Evolutionary conservation across 2,797 vertebrate genomes (phyloP), one percentile per base, ranked within the genome.

Genomic region (Heterohyrax brucei): DNA sequence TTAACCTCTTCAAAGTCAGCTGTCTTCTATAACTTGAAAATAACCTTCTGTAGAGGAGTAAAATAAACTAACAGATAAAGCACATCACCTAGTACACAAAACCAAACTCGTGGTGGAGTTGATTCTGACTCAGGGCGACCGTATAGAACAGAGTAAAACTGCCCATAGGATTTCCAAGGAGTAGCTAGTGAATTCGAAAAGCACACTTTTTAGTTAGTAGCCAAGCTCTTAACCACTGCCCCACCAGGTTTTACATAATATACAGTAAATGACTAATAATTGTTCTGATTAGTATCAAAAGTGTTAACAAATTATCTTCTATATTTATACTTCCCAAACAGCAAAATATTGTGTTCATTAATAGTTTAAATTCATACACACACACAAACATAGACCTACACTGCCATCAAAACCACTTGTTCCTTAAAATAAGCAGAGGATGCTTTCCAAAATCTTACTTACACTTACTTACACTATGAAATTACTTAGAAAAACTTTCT

Each of bases 281-380:
- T 30, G 0, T 64, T 68, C 30, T 87, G 68, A 93, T 62, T 75
- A 87, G 48, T 76, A 61, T 62, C 62, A 91, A 93, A 70, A 86
- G 44, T 81, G 18, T 68, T 89, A 87, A 88, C 64, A 68, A 46
- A 87, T 87, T 89, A 87, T 96, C 92, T 89, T 89, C 62, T 28
- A 77, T n/a, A 79, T 10, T 87, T 83, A 73, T 5, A 30, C 75
- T 92, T 76, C 62, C 44, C 39, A 73, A n/a, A 78, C 28, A 96
- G 30, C 81, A 30, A 95, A 73, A 75, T 5, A 18, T 30, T 77
- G 53, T 50, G 64, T 90, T 94, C 50, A 85, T 64, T 81, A 62
- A 77, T 28, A 75, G 39, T 78, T 95, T 88, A 64, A 84, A 79
- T 75, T 78, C 87, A 14, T 16, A 75, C 3, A 72, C 83, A 93